Evolutionary conservation across 1,140 invertebrate species (phyloP), one percentile per base, ranked within the genome.

Genomic region (Bombus waltoni): DNA sequence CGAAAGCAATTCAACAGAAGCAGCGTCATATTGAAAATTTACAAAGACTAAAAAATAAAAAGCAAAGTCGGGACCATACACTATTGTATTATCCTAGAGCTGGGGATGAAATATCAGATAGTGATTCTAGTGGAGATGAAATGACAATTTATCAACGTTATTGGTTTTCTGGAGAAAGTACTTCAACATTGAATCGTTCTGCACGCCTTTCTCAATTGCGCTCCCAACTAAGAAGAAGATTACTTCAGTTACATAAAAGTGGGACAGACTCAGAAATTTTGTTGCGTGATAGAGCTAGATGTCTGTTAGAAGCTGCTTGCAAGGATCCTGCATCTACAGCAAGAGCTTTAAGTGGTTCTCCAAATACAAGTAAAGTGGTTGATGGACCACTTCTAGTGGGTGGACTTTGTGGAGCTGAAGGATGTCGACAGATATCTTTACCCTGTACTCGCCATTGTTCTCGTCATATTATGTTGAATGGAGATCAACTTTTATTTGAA

Each of bases 401-500:
- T 88, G 95, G 93, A 22, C 85, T 72, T 13, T 94, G 94, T 80
- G 92, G 93, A 32, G 92, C 89, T 0, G 93, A 95, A 32, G 94
- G 94, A 38, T 98, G 97, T 93, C 94, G 93, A 15, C 96, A 96
- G 79, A 93, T 95, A 3, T 97, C 97, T n/a, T 93, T 99, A 90
- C 98, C 98, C 0, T 98, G 97, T 92, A 97, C 97, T 0, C 97
- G 97, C 40, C 97, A 98, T 92, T 99, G 98, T 93, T 95, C 97
- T 32, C 95, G 97, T 81, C 98, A 99, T 95, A 98, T 99, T 83
- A 98, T 98, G 95, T 96, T 97, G 87, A 98, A 98, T 93, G 96
- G 97, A 47, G 98, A 98, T 89, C 98, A 99, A 94, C 96, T 98
- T 87, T 95, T 99, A 71, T 99, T 98, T 95, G 97, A 97, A 86